These are phyloP conservation scores for Nannoperca obscura DNA, from an alignment of 2,797 vertebrate genomes.

Conservation along the genomic window DNA sequence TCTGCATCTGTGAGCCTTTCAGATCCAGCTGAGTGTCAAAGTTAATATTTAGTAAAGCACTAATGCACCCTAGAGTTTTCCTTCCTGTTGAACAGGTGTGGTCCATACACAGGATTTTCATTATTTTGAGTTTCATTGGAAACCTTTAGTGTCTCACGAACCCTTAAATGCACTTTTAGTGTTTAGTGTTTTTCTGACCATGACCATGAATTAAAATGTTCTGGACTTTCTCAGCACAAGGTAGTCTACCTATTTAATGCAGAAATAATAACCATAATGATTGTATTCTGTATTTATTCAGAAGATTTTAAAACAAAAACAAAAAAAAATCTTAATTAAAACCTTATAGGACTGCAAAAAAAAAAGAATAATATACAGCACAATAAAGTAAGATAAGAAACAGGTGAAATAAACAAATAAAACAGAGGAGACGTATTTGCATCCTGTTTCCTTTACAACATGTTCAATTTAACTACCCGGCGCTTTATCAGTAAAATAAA, in stretches of 20 bases:
- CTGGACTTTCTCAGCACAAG: not conserved
- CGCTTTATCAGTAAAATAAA: constrained; percentile 4
- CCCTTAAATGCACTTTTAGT: not conserved
- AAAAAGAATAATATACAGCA: not conserved
- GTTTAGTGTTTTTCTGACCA: not conserved
- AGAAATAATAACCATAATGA: not conserved
- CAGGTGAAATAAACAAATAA: not conserved
- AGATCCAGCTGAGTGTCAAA: not conserved
- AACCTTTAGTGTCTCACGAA: not conserved
- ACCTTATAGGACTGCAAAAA: no score
- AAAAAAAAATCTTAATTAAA: not conserved
- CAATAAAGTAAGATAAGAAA: not conserved
- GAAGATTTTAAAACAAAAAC: not conserved
- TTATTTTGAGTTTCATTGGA: not conserved
- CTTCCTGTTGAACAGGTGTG: not conserved
- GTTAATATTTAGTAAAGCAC: not conserved
- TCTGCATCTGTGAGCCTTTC: not conserved
- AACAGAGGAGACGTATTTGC: not conserved
- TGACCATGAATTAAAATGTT: not conserved
- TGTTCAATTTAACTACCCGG: not conserved
- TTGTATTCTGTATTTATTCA: not conserved
- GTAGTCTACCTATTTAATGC: not conserved
- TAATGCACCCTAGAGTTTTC: not conserved
- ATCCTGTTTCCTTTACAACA: constrained; percentile 5
- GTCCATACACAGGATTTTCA: not conserved